Evolutionary conservation across 2,888 invertebrate species (phyloP).

Genomic region (Biston stratarius): DNA sequence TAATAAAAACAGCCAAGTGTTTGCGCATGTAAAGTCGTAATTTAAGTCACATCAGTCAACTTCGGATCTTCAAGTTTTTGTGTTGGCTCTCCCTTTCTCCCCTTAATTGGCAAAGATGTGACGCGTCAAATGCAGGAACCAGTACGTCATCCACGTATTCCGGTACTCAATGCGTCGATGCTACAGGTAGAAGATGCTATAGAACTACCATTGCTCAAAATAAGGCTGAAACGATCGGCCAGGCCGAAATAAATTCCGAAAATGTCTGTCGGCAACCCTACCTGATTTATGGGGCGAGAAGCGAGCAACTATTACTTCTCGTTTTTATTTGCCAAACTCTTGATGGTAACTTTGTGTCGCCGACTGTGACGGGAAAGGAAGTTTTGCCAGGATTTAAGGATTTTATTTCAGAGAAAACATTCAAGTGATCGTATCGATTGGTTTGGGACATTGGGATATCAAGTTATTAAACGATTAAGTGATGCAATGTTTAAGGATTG

Average conservation of each 20-base stretch:
- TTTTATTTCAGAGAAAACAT: conserved; percentile 38
- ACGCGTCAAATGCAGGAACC: conserved; percentile 39
- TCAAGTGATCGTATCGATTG: conserved; percentile 40
- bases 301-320: conserved; percentile 74
- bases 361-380: conserved; percentile 58
- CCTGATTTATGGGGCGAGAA: conserved; percentile 82
- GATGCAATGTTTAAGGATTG: conserved; percentile 27
- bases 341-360: conserved; percentile 70
- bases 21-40: conserved; percentile 37
- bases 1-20: conserved; percentile 19
- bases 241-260: conserved; percentile 78
- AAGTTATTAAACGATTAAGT: conserved; percentile 34
- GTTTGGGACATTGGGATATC: conserved; percentile 26
- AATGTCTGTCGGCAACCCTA: conserved; percentile 66
- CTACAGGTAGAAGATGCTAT: conserved; percentile 16
- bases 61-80: conserved; percentile 38
- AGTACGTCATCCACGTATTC: conserved; percentile 43
- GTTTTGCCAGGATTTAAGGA: conserved; percentile 55
- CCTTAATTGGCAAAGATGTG: conserved; percentile 43
- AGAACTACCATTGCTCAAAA: conserved; percentile 43
- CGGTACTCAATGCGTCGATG: conserved; percentile 27
- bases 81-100: conserved; percentile 30
- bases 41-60: conserved; percentile 37
- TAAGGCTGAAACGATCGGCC: conserved; percentile 45
- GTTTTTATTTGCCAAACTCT: conserved; percentile 71